Percentiles rank a stretch among this genome's conserved stretches.
Conservation (phyloP, 2,797 vertebrate species). For the Urocyon cinereoargenteus region DNA sequence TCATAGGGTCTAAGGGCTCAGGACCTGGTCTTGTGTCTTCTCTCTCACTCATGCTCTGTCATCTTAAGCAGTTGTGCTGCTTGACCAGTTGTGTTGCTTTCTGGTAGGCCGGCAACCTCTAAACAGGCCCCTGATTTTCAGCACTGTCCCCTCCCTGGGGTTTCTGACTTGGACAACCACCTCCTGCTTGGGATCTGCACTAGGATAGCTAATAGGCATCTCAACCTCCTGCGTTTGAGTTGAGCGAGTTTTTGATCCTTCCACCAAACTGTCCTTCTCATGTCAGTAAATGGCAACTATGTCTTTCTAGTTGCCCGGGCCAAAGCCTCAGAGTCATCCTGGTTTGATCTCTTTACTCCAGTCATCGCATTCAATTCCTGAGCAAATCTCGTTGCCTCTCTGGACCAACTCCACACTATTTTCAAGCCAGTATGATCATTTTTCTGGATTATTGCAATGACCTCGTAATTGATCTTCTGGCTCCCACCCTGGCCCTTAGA, state of each 20-base stretch:
- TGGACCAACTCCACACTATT: background rate
- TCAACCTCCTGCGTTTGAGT: background rate
- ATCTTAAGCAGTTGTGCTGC: background rate
- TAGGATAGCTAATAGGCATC: background rate
- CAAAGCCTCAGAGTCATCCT: background rate
- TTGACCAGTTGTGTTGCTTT: background rate
- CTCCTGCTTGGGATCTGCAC: background rate
- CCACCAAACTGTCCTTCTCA: background rate
- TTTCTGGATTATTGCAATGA: no score
- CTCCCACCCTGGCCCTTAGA: background rate
- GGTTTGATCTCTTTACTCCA: background rate
- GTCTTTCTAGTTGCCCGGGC: background rate
- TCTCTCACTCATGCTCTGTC: background rate
- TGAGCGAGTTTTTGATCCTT: background rate
- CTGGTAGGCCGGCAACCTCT: background rate
- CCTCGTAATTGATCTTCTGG: background rate
- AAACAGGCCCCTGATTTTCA: background rate
- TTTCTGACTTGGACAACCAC: background rate
- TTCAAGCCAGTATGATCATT: background rate
- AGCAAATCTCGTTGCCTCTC: background rate
- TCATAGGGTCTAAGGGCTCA: background rate
- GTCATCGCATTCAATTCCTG: background rate
- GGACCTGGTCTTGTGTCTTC: background rate
- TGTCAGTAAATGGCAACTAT: background rate
- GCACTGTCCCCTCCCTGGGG: background rate